Evolutionary conservation across 2,888 invertebrate species (phyloP).

Genomic region (Boloria euphrosyne): DNA sequence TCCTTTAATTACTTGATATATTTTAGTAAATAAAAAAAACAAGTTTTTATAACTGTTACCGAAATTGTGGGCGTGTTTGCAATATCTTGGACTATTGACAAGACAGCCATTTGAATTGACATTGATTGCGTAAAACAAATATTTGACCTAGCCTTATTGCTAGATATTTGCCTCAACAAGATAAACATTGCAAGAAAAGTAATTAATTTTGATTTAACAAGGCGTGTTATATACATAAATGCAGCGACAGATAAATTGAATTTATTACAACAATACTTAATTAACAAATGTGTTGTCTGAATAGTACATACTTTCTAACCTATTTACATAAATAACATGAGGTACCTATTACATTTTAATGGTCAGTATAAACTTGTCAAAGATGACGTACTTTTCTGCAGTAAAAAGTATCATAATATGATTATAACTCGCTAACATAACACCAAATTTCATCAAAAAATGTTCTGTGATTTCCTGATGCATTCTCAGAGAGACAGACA

Average conservation of each 20-base stretch:
- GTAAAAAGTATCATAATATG: too few species aligned
- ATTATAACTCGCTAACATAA: too few species aligned
- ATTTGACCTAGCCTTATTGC: slow-evolving; percentile 60
- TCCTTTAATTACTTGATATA: slow-evolving; percentile 22
- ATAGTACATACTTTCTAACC: neutral
- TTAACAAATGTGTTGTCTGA: neutral
- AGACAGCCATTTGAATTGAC: slow-evolving; percentile 28
- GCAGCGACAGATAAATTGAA: slow-evolving; percentile 3
- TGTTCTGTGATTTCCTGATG: too few species aligned
- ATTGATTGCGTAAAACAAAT: slow-evolving; percentile 60
- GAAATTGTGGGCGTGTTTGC: slow-evolving; percentile 29
- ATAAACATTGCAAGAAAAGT: slow-evolving; percentile 44
- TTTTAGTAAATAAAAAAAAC: slow-evolving; percentile 28
- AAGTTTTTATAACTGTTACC: slow-evolving; percentile 24
- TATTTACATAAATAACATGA: neutral
- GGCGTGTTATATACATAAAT: neutral
- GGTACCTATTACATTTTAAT: too few species aligned
- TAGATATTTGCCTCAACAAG: slow-evolving; percentile 53
- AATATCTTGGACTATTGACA: slow-evolving; percentile 21
- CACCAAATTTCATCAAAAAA: too few species aligned
- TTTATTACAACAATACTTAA: slow-evolving; percentile 4
- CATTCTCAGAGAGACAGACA: too few species aligned
- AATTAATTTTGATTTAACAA: slow-evolving; percentile 12
- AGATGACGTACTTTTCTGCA: too few species aligned
- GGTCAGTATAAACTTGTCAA: too few species aligned